phyloP scores from a whole-genome alignment of 2,797 vertebrate genomes.

The Eulemur coronatus region DNA sequence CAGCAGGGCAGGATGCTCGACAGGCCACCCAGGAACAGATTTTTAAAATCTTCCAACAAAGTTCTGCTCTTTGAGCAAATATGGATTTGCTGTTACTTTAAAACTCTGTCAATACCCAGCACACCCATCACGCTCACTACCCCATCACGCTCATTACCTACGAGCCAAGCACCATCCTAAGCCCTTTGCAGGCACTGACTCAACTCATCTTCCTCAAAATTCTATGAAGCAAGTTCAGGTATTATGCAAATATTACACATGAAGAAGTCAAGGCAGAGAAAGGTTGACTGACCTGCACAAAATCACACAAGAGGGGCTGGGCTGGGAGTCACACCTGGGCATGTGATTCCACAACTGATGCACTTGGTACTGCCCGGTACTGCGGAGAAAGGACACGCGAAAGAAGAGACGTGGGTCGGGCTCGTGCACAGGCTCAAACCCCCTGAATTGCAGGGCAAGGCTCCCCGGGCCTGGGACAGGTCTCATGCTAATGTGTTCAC shows the following conservation, averaged over 20 bases:
- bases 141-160: rapidly evolving
- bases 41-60: not conserved
- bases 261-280: not conserved
- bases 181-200: rapidly evolving
- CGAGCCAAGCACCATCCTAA: not conserved
- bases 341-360: not conserved
- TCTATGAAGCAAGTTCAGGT: not conserved
- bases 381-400: not conserved
- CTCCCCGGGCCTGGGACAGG: not conserved
- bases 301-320: not conserved
- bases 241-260: rapidly evolving
- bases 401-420: not conserved
- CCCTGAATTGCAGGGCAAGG: not conserved
- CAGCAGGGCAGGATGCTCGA: not conserved
- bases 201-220: not conserved
- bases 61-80: not conserved
- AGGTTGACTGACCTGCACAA: not conserved
- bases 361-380: not conserved
- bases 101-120: not conserved
- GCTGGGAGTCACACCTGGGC: not conserved
- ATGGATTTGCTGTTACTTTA: not conserved
- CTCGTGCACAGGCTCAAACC: not conserved
- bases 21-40: not conserved
- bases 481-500: rapidly evolving
- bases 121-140: rapidly evolving